These are phyloP conservation scores for Holotrichia oblita DNA, from an alignment of 1,140 invertebrate species.

Conservation along the genomic window DNA sequence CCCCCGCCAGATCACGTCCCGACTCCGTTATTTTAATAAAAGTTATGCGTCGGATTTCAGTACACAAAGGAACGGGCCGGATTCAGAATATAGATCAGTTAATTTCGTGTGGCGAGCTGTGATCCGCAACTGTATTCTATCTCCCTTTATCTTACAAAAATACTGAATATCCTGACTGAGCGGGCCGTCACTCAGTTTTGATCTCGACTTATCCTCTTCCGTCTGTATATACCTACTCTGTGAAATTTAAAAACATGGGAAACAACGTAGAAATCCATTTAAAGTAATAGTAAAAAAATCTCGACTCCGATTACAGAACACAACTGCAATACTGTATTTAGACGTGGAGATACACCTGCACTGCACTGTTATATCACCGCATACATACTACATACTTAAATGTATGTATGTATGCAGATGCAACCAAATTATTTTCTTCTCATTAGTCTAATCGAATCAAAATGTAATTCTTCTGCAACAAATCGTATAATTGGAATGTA, in stretches of 20 bases:
- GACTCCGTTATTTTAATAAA: constrained; percentile 30
- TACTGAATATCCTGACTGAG: not conserved
- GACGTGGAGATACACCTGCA: no score
- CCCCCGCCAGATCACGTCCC: constrained; percentile 11
- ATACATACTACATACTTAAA: no score
- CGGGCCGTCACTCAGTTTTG: constrained; percentile 24
- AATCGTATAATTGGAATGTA: no score
- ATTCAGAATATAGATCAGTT: constrained; percentile 35
- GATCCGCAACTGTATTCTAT: constrained; percentile 25
- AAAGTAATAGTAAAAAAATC: constrained; percentile 21
- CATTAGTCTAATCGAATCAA: no score
- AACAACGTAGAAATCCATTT: constrained; percentile 26
- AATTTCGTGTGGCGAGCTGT: constrained; percentile 34
- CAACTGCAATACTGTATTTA: not conserved
- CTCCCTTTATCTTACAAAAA: constrained; percentile 18
- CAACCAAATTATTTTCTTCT: no score
- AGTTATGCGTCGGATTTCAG: constrained; percentile 31
- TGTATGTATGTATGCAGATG: no score
- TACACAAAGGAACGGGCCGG: constrained; percentile 35
- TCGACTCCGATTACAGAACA: not conserved
- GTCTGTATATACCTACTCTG: not conserved
- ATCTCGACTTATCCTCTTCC: not conserved
- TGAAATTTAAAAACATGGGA: constrained; percentile 16
- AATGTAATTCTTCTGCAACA: no score
- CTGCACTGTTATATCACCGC: no score